phyloP scores from a whole-genome alignment of 2,113 vertebrate genomes.

The Brachirus orientalis region DNA sequence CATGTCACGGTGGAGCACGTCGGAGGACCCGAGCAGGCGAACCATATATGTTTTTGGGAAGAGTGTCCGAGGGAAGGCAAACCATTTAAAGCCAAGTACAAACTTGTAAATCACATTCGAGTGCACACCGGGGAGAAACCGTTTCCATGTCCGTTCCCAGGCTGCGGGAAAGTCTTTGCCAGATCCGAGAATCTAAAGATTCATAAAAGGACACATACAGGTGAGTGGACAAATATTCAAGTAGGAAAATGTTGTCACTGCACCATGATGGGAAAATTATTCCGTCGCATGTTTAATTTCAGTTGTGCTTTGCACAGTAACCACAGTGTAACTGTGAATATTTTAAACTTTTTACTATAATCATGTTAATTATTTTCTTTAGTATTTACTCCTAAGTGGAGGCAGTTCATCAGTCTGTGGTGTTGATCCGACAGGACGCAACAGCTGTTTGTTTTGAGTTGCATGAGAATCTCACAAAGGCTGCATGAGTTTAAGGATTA shows the following conservation, averaged over 20 bases:
- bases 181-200: constrained; percentile 99
- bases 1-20: constrained; percentile 99
- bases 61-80: constrained; percentile 98
- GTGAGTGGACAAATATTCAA: constrained; percentile 83
- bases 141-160: constrained; percentile 97
- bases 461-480: constrained; percentile 47
- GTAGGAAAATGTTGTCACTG: constrained; percentile 1
- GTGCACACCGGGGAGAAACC: constrained; percentile 99
- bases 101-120: constrained; percentile 99
- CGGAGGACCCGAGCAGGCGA: constrained; percentile 96
- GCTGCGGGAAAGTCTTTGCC: constrained; percentile 99
- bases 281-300: background rate
- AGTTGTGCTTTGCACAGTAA: too few species aligned
- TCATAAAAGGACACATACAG: constrained; percentile 99
- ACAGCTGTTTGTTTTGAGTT: constrained; percentile 57
- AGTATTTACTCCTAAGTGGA: too few species aligned
- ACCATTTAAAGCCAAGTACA: constrained; percentile 99
- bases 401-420: too few species aligned
- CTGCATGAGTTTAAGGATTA: constrained; percentile 31
- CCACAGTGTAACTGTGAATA: too few species aligned
- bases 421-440: constrained; percentile 20
- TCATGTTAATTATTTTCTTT: too few species aligned
- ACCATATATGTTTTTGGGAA: constrained; percentile 99
- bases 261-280: background rate
- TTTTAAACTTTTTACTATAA: too few species aligned